Evolutionary conservation across 2,797 vertebrate species (phyloP), one percentile per base, ranked within the genome.

Genomic region (Heterohyrax brucei): DNA sequence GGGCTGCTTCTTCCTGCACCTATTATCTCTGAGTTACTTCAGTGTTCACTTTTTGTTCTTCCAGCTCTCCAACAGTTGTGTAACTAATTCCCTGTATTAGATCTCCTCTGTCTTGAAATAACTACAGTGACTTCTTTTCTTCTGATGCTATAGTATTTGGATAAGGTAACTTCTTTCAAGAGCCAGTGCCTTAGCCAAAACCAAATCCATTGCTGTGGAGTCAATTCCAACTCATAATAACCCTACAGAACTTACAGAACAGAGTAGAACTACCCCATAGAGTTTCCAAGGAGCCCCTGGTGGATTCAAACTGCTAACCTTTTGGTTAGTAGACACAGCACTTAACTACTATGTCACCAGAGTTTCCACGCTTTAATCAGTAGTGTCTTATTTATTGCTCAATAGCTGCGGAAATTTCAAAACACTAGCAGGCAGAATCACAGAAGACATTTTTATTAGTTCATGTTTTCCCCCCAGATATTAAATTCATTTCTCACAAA

Each of bases 401-500:
- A 26, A 77, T 8, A 64, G 50, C 50, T 70, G 70, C 14, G 22
- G 72, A 80, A 84, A 78, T 79, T 94, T 96, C 78, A 59, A 59
- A 64, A 53, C 13, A 12, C 72, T 28, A 33, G n/a, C 76, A 87
- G 59, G 64, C 3, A 91, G 85, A 80, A 33, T 62, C 62, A 88
- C 62, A 76, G 8, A 64, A 95, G 62, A 64, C 76, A 61, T 19
- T 85, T 92, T 53, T 33, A 30, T 56, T 66, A 85, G 56, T 85
- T 92, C 33, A 44, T 39, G 48, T 14, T 5, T 73, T 10, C 3
- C 4, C 28, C 16, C 62, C 12, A 48, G 33, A 86, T 1, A 70
- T 28, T 87, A 62, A 92, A 79, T 56, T 73, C 62, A 68, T 30
- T 30, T 72, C 72, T 97, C 26, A 72, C 64, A 93, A 80, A 64